Base-by-base conservation (phyloP, 2,797 vertebrate species). In the Odontamblyopus lacepedii region DNA sequence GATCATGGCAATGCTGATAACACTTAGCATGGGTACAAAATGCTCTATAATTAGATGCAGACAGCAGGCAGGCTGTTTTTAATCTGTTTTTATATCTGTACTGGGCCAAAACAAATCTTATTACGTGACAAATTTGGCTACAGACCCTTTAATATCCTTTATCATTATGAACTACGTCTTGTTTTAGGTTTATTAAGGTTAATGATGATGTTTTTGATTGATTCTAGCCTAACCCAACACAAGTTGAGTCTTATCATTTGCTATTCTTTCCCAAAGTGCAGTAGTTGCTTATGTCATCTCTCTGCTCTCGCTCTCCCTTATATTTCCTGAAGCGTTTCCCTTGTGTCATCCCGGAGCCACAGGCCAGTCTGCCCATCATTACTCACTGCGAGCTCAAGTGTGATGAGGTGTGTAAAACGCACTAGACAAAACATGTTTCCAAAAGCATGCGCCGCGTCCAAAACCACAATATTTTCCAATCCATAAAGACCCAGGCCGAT, bases 381-480 rank as follows among this genome's bases (percentile, higher is more conserved):
- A 87, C 82, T 92, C 88, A 82, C 63, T 76, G 7, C 71, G 83
- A 63, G 84, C 81, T 85, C 83, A 90, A 80, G 89, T 81, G 72
- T 81, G 81, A 65, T 76, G 83, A 90, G 84, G 87, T 86, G 89
- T 85, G 84, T 77, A 79, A 74, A 84, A 76, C 79, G 79, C 72
- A 75, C 82, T 83, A 90, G 90, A 87, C 85, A 85, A 88, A 91
- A 87, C 82, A 87, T 84, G 88, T 74, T 88, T 76, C 67, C 65
- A 67, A 67, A 67, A 32, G 65, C 65, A 67, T 18, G 44, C 50
- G 18, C 50, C 50, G 26, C 26, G 27, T 67, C 65, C 65, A 53
- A 73, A 66, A 55, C 73, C 65, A 72, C 68, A 69, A 75, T 82
- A 80, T 63, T 82, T 87, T 85, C 82, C 77, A 77, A 30, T 63